Base-by-base conservation (phyloP, 2,113 vertebrate species). In the Opisthocomus hoazin region DNA sequence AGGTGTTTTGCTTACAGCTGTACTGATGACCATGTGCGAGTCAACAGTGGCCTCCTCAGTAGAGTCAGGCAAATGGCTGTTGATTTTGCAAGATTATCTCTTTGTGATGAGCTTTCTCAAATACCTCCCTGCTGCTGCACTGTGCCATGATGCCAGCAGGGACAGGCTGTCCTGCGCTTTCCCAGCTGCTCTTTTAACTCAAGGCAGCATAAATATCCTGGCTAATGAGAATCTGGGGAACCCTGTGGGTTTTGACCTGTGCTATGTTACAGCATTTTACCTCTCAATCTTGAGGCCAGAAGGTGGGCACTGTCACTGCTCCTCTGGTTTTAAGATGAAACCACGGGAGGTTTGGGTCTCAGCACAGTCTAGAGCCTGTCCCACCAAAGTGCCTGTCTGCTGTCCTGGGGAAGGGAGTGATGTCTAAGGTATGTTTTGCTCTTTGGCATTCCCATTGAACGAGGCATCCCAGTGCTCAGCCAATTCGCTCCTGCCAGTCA, bases 201-300 rank as follows among this genome's bases (percentile, higher is more conserved):
- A 54, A 36, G 12, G 48, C 57, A 90, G 63, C 12, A 24, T 11
- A 41, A 84, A 32, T 29, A 20, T 56, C 74, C 53, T 18, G 41
- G 15, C 14, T 45, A 48, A 45, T 7, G 34, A 65, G 74, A n/a
- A n/a, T n/a, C 46, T 9, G 68, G 71, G 39, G 32, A 60, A 53
- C 21, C 14, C 0, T 1, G n/a, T 32, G 51, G 22, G 13, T 75
- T 23, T 39, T 54, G 24, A 15, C 22, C 56, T 29, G 39, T 77
- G 63, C 39, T 53, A 14, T 1, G 0, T 15, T 15, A 20, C 36
- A 20, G 9, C 2, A 17, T 34, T 87, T 64, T 11, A 13, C 24
- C 46, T 32, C 46, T 71, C 0, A 0, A 79, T 26, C 39, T 41
- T 11, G 2, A 50, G 46, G n/a, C 20, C n/a, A 71, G 63, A 11